These are phyloP conservation scores for Oryzaephilus surinamensis DNA, from an alignment of 1,140 invertebrate genomes.

Conservation along the genomic window DNA sequence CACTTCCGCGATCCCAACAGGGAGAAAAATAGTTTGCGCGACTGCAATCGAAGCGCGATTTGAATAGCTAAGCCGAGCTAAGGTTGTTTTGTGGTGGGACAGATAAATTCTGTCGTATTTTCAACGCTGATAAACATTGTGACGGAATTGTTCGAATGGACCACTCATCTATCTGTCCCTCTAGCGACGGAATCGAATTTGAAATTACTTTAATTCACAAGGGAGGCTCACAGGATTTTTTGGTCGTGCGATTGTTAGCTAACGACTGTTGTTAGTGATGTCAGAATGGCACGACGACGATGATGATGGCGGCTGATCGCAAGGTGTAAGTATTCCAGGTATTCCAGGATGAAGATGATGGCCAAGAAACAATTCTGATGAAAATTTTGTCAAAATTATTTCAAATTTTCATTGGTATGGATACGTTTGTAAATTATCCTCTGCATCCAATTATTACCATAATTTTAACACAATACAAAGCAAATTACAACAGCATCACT, in stretches of 20 bases:
- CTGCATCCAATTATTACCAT: too few species aligned
- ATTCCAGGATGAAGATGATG: too few species aligned
- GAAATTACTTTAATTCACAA: constrained; percentile 37
- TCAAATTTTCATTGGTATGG: too few species aligned
- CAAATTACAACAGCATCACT: too few species aligned
- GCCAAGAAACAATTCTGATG: too few species aligned
- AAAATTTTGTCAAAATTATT: too few species aligned
- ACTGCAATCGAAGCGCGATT: constrained; percentile 36
- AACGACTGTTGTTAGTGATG: constrained; percentile 30
- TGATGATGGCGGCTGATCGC: too few species aligned
- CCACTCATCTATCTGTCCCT: constrained; percentile 37
- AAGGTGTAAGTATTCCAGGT: too few species aligned
- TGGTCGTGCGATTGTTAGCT: constrained; percentile 30
- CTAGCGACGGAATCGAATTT: constrained; percentile 36
- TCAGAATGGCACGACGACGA: too few species aligned
- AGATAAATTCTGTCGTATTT: constrained; percentile 26
- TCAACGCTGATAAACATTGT: constrained; percentile 23
- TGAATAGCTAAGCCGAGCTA: constrained; percentile 36
- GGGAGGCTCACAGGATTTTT: constrained; percentile 33
- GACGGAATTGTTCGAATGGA: constrained; percentile 31
- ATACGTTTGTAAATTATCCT: too few species aligned
- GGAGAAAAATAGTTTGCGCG: constrained; percentile 23
- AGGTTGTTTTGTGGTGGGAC: constrained; percentile 30
- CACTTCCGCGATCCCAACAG: constrained; percentile 12
- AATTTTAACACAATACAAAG: too few species aligned